Base-by-base conservation (phyloP, 2,113 vertebrate genomes). In the Eretmochelys imbricata region DNA sequence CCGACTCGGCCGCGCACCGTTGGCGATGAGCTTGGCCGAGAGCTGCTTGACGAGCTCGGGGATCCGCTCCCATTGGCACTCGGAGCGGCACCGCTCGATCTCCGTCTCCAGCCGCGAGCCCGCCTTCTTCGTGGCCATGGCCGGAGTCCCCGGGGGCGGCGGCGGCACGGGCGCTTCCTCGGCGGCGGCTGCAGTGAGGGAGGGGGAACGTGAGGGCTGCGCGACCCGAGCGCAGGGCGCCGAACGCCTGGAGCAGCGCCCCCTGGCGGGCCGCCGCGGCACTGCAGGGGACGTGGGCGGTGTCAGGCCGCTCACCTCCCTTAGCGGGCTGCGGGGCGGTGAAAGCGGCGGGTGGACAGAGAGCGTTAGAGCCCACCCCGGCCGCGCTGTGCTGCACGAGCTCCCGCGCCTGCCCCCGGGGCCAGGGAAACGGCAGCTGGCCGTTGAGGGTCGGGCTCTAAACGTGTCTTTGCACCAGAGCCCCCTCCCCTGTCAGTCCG, bases 71-170 rank as follows among this genome's bases (percentile, higher is more conserved):
- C 99, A 99, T 83, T 99, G 99, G 78, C 98, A 95, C 96, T 99
- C 99, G 10, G 99, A 99, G 80, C 99, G 99, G 96, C 99, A 99
- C 82, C 99, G 98, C 97, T 99, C 99, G 96, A 99, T 99, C 98
- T 99, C 99, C 24, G 98, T 98, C 98, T 99, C 99, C 96, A 99
- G 98, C 93, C 99, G 99, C 92, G 99, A 99, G 82, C 99, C 99
- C 91, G 99, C 99, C 98, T 99, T 99, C 98, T 96, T 98, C 87
- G 99, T 98, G 93, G 99, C 99, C 99, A 99, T 99, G 84, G 95
- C 96, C 91, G 95, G 85, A n/a, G 82, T 87, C 72, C 85, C 53
- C 72, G 13, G 19, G 81, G 82, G 86, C 82, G 42, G 94, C 89
- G 24, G 93, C 95, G 31, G 42, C 42, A 95, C 90, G 59, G 82